Evolutionary conservation across 2,113 vertebrate species (phyloP).

Genomic region (Cebus imitator): DNA sequence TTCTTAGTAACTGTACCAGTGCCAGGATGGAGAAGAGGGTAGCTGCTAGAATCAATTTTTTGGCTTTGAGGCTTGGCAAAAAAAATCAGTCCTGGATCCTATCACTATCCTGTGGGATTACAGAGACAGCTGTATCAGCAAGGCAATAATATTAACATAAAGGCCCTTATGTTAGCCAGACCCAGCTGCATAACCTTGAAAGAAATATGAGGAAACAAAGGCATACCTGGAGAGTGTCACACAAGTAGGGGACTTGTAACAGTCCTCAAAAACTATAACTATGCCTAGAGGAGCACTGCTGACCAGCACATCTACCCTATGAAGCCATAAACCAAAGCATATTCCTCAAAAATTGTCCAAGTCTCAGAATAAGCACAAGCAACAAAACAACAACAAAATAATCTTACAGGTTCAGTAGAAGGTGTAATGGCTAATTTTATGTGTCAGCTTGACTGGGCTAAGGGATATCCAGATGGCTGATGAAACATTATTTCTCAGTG

Average conservation of each 20-base stretch:
- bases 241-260: not conserved
- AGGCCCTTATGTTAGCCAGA: not conserved
- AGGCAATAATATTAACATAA: not conserved
- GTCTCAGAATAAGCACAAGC: slow-evolving; percentile 4
- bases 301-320: not conserved
- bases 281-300: not conserved
- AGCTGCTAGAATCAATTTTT: slow-evolving; percentile 42
- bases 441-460: not conserved
- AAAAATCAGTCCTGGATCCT: not conserved
- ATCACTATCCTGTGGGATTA: not conserved
- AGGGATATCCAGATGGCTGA: not conserved
- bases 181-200: not conserved
- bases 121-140: not conserved
- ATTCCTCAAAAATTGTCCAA: not conserved
- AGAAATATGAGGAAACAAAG: not conserved
- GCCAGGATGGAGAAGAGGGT: not conserved
- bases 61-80: slow-evolving; percentile 20
- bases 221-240: not conserved
- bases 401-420: not conserved
- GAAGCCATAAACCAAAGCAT: not conserved
- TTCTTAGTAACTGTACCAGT: not conserved
- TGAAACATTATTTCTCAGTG: not conserved
- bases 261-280: slow-evolving; percentile 33
- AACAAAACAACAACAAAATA: not conserved
- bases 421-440: not conserved